phyloP scores from a whole-genome alignment of 2,797 vertebrate species.

The Rhinichthys osculus region DNA sequence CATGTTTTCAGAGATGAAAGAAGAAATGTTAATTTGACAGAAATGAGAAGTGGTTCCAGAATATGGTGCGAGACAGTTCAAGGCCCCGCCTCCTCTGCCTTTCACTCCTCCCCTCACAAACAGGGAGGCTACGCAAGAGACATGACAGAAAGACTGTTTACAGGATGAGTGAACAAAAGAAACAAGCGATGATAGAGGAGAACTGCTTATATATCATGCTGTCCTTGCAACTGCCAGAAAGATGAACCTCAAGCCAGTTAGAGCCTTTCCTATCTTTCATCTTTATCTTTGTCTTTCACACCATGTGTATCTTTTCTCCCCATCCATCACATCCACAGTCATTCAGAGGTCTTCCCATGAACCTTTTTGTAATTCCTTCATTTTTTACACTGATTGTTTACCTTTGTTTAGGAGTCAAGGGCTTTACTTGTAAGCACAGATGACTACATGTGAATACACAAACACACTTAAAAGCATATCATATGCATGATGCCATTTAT shows the following conservation, averaged over 20 bases:
- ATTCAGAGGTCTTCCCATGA: neutral
- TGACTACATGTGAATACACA: neutral
- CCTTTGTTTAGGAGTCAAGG: neutral
- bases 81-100: conserved; percentile 59
- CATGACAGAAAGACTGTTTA: neutral
- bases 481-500: conserved; percentile 11
- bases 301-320: neutral
- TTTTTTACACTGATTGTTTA: conserved; percentile 1
- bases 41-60: conserved; percentile 6
- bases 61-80: neutral
- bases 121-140: neutral
- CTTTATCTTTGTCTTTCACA: conserved; percentile 25
- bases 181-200: neutral
- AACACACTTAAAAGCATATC: neutral
- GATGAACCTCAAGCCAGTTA: conserved; percentile 31
- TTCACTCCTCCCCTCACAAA: conserved; percentile 48
- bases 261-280: conserved; percentile 9
- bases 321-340: conserved; percentile 19
- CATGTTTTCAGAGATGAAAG: conserved; percentile 2
- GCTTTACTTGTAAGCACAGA: conserved; percentile 5
- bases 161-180: neutral
- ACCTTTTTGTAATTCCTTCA: neutral
- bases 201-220: neutral
- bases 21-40: neutral
- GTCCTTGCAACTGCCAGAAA: conserved; percentile 33